Evolutionary conservation across 1,140 invertebrate genomes (phyloP), one percentile per base, ranked within the genome.

Genomic region (Oryzaephilus surinamensis): DNA sequence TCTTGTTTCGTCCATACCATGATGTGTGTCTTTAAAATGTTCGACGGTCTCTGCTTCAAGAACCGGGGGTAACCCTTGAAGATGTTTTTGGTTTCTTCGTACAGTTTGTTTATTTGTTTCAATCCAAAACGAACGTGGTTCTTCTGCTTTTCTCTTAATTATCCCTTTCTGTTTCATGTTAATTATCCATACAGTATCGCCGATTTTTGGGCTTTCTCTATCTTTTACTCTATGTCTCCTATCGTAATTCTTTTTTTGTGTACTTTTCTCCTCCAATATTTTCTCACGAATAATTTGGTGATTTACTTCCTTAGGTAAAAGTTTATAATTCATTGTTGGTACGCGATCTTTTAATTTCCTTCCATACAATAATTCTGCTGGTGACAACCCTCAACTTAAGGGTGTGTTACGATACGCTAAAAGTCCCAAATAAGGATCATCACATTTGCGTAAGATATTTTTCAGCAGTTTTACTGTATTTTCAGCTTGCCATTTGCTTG

Each of bases 401-500:
- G 35, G 23, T 8, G 35, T 37, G 35, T 37, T 37, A 2, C 30
- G 30, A 15, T 31, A 31, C 5, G 30, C 6, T 14, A 14, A n/a
- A 4, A 31, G 4, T 31, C 14, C 30, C 12, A 31, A 31, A 15
- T 31, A 33, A n/a, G 15, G 29, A 24, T 33, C 38, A 0, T 33
- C 3, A 13, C 14, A 16, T 17, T 39, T 39, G 3, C 13, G 16
- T 4, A 39, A 13, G 6, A 32, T 18, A 13, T 32, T 39, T 18
- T 39, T 39, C 5, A 21, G 3, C 6, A 32, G 18, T 32, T 39
- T 39, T 5, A 39, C 37, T 8, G 37, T 28, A 16, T 16, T 32
- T 21, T 39, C 37, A 6, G 37, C 37, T 20, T 16, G 15, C n/a
- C 37, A 27, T n/a, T 41, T 41, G 13, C 7, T 20, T 41, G 30